Evolutionary conservation across 2,797 vertebrate species (phyloP).

Genomic region (Myotis planiceps): DNA sequence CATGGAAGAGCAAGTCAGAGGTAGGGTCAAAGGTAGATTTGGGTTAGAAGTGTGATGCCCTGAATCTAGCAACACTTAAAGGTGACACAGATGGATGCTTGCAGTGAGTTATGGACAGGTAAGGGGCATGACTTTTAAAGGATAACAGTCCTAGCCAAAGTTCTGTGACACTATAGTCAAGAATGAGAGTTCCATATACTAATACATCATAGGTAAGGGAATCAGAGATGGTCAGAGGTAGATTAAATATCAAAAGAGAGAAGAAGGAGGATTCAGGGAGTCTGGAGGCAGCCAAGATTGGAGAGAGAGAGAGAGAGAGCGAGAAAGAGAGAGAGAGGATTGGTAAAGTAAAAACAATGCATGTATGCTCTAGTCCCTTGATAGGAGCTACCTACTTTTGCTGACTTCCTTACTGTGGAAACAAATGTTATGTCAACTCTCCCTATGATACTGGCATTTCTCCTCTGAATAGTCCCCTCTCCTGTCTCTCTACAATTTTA

Average conservation of each 20-base stretch:
- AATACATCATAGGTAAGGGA: background rate
- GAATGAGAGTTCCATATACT: background rate
- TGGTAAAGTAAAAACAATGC: background rate
- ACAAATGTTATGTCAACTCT: background rate
- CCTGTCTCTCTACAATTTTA: background rate
- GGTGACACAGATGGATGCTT: background rate
- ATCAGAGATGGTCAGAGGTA: background rate
- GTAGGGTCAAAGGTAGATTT: background rate
- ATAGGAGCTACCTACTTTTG: background rate
- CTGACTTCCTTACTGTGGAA: background rate
- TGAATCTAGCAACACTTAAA: background rate
- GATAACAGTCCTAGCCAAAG: background rate
- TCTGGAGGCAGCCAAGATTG: background rate
- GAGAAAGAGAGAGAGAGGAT: too few species aligned
- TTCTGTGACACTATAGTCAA: background rate
- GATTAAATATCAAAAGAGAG: background rate
- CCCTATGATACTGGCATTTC: background rate
- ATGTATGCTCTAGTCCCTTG: background rate
- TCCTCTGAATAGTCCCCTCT: background rate
- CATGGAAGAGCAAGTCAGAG: background rate
- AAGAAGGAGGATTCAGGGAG: background rate
- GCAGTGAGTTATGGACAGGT: background rate
- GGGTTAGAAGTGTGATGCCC: background rate
- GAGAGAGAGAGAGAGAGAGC: too few species aligned
- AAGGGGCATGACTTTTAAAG: background rate